These are phyloP conservation scores for Polyodon spathula DNA, from an alignment of 2,113 vertebrate species.

Conservation along the genomic window DNA sequence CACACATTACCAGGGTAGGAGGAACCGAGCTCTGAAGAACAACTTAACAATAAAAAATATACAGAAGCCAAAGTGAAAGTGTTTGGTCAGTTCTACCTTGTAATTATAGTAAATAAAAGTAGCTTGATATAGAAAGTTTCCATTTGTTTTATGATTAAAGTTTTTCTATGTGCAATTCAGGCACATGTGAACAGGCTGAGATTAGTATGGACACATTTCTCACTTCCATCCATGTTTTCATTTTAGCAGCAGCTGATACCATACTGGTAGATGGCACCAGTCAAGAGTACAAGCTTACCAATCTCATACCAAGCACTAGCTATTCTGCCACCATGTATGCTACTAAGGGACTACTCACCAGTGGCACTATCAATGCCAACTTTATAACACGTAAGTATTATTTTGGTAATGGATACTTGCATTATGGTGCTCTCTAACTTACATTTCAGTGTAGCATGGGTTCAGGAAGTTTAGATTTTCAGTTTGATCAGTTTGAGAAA, in stretches of 20 bases:
- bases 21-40: not conserved
- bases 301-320: conserved; percentile 73
- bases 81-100: no score
- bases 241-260: conserved; percentile 77
- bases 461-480: not conserved
- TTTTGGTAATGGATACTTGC: not conserved
- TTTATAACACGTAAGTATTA: conserved; percentile 80
- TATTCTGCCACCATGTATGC: conserved; percentile 81
- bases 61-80: no score
- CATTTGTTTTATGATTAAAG: no score
- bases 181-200: not conserved
- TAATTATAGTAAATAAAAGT: no score
- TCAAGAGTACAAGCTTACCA: conserved; percentile 76
- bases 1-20: conserved; percentile 63
- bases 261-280: conserved; percentile 78
- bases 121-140: no score
- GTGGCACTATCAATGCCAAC: conserved; percentile 73
- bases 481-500: no score
- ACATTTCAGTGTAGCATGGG: not conserved
- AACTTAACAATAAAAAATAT: not conserved
- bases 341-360: conserved; percentile 77
- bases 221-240: not conserved
- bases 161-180: no score
- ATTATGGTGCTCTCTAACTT: not conserved
- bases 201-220: not conserved